phyloP scores from a whole-genome alignment of 2,797 vertebrate genomes.

The Sebastiscus tertius region DNA sequence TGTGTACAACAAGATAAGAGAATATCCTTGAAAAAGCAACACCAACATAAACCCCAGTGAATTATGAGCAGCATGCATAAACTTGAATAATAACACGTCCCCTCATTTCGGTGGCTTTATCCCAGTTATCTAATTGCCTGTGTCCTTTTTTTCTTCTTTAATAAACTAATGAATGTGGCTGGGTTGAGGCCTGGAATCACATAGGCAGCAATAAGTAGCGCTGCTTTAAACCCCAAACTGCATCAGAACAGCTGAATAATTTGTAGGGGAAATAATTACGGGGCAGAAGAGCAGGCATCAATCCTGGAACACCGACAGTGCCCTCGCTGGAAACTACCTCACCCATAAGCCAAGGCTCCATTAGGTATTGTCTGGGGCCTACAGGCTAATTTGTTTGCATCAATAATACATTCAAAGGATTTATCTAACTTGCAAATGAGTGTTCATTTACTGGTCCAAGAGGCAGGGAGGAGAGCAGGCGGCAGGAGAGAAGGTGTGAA shows the following conservation, averaged over 20 bases:
- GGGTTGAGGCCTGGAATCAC: slow-evolving; percentile 73
- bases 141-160: slow-evolving; percentile 73
- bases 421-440: slow-evolving; percentile 91
- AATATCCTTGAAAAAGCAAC: slow-evolving; percentile 75
- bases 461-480: slow-evolving; percentile 79
- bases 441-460: slow-evolving; percentile 85
- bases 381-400: slow-evolving; percentile 87
- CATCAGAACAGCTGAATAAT: slow-evolving; percentile 83
- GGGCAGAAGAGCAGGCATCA: slow-evolving; percentile 87
- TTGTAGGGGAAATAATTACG: slow-evolving; percentile 87
- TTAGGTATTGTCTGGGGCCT: slow-evolving; percentile 87
- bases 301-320: slow-evolving; percentile 83
- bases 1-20: slow-evolving; percentile 72
- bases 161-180: slow-evolving; percentile 84
- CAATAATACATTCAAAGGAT: slow-evolving; percentile 88
- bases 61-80: slow-evolving; percentile 74
- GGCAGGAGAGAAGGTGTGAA: slow-evolving; percentile 70
- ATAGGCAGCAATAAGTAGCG: slow-evolving; percentile 79
- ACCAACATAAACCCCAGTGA: slow-evolving; percentile 75
- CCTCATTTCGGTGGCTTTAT: slow-evolving; percentile 77
- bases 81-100: slow-evolving; percentile 77
- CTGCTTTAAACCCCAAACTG: slow-evolving; percentile 80
- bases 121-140: slow-evolving; percentile 82
- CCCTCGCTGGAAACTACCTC: slow-evolving; percentile 80
- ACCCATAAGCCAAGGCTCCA: slow-evolving; percentile 84